These are phyloP conservation scores for Clupea harengus DNA, from an alignment of 2,113 vertebrate species.

Conservation along the genomic window DNA sequence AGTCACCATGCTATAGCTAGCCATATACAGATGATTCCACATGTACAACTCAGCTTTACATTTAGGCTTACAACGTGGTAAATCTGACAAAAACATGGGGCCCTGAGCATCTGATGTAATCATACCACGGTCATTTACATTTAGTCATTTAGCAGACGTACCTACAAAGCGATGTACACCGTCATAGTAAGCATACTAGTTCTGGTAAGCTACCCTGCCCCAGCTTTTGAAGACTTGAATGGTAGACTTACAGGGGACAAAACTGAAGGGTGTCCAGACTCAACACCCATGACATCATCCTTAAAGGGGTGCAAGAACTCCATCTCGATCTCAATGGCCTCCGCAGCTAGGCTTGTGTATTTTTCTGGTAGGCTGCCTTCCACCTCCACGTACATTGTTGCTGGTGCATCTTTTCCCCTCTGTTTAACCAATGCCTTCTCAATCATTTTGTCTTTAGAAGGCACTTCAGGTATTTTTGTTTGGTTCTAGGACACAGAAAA, in stretches of 20 bases:
- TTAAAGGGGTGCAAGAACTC: not conserved
- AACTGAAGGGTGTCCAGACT: not conserved
- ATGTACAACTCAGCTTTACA: too few species aligned
- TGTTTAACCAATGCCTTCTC: not conserved
- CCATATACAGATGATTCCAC: too few species aligned
- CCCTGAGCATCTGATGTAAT: not conserved
- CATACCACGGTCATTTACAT: too few species aligned
- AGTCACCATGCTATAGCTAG: too few species aligned
- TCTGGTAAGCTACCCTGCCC: not conserved
- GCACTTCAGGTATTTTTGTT: not conserved
- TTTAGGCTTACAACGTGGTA: too few species aligned
- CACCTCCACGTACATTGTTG: not conserved
- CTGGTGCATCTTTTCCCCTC: not conserved
- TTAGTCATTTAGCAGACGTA: too few species aligned
- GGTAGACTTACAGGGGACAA: not conserved
- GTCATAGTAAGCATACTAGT: not conserved
- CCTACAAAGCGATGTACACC: too few species aligned
- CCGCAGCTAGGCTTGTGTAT: not conserved
- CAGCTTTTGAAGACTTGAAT: not conserved
- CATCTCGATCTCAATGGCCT: constrained; percentile 5
- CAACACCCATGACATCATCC: not conserved
- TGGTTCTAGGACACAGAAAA: not conserved
- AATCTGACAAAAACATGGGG: too few species aligned
- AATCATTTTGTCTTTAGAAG: not conserved
- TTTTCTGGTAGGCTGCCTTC: not conserved